Base-by-base conservation (phyloP, 1,140 invertebrate species). In the Pantala flavescens region DNA sequence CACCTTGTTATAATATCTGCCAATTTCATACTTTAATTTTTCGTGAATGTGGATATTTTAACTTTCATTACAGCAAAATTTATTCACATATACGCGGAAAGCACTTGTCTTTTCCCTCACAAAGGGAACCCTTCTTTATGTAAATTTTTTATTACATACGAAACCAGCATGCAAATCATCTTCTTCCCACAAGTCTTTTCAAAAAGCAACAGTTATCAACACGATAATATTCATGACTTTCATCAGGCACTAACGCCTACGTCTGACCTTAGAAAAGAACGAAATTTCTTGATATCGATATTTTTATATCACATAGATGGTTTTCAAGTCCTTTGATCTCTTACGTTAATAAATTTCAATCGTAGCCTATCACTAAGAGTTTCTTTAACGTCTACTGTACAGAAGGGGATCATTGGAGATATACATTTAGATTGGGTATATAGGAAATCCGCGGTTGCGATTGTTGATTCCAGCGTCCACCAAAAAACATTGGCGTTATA, bases 281-380 rank as follows among this genome's bases (percentile, higher is more conserved):
- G 49, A 63, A 16, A 16, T 63, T 21, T 63, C 49, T 19, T 63
- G 49, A 63, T 63, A 63, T 36, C 28, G 28, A 36, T 36, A 5
- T 19, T 63, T 63, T 63, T 63, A 21, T 63, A 63, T 63, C 49
- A 63, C 49, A 63, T 63, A 63, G 49, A 5, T 63, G 49, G 49
- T 63, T 63, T 63, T 63, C 49, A 21, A 63, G 49, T 63, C 49
- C 49, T 63, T 63, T 63, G 49, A 63, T 63, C 49, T 63, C 49
- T 19, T 21, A 63, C 5, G 49, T 63, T 63, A 19, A 7, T 63
- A 9, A 36, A 9, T 36, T 36, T 36, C 28, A 36, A 36, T 36
- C 28, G 9, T 36, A 36, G 28, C 28, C 28, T 36, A 36, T 9
- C 9, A 36, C 28, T 36, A 36, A 36, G 28, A 36, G 28, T 36